These are phyloP conservation scores for Sebastes minor DNA, from an alignment of 2,797 vertebrate species.

Conservation along the genomic window DNA sequence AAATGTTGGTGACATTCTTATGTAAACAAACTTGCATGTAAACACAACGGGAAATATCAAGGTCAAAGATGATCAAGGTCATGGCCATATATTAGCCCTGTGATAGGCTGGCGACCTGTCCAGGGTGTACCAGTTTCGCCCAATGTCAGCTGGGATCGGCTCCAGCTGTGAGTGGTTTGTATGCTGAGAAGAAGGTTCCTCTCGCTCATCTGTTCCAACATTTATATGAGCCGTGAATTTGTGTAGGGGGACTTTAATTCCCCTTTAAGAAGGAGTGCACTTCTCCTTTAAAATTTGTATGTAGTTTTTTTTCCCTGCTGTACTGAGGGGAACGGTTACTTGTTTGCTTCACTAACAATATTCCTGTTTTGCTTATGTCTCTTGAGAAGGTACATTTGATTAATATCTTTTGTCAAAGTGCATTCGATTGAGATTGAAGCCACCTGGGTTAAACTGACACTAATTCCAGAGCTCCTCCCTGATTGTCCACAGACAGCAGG, in stretches of 20 bases:
- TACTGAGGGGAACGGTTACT: neutral
- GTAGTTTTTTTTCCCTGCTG: no score
- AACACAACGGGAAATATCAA: neutral
- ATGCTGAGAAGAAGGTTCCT: neutral
- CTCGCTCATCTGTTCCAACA: neutral
- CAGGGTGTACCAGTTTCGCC: no score
- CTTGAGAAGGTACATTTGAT: neutral
- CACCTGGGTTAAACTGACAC: neutral
- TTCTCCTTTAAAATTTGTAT: neutral
- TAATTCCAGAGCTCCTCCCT: neutral
- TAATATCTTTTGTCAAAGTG: neutral
- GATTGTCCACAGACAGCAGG: neutral
- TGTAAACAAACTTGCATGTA: neutral
- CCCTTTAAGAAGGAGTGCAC: rapidly evolving
- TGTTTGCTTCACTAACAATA: neutral
- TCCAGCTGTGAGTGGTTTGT: no score
- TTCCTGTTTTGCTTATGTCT: neutral
- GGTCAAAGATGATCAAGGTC: neutral
- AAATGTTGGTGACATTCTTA: neutral
- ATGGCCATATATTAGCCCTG: neutral
- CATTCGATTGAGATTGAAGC: neutral
- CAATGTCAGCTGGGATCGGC: no score
- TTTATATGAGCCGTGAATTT: neutral
- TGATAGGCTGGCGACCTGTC: no score
- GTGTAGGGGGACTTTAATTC: neutral